Base-by-base conservation (phyloP, 2,797 vertebrate genomes). In the Aselliscus stoliczkanus region DNA sequence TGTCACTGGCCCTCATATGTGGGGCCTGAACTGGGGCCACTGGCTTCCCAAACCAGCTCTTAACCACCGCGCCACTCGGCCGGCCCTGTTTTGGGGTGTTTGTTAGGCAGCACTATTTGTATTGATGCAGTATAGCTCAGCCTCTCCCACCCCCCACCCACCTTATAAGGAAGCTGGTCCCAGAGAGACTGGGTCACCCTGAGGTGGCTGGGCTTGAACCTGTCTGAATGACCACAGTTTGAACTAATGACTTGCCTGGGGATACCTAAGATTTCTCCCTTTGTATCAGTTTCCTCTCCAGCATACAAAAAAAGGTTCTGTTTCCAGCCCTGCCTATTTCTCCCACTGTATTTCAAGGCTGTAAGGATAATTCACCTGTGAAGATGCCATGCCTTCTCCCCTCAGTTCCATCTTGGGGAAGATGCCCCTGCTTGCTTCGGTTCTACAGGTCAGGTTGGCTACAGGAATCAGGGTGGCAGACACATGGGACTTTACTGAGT, bases 401-500 rank as follows among this genome's bases (percentile, higher is more conserved):
- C 34, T 20, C 21, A 62, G 50, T 95, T 95, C 86, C 76, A 88
- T 73, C 27, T 44, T 86, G 94, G 95, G 60, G 20, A 86, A 50
- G 15, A 76, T 54, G 27, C 15, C 75, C 64, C 56, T 83, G 73
- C 60, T 58, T 62, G 60, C 54, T 90, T 92, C 72, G 50, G 29
- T 82, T 91, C 77, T 81, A 80, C 23, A 50, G 89, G 94, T 92
- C 89, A 94, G 89, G 87, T 56, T 2, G 31, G 82, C 84, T 39
- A 39, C 23, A 3, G 83, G 72, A 92, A 86, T 81, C 44, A 54
- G 80, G 56, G 25, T 88, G 97, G 97, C 79, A 95, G 97, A 95
- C 97, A 98, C 95, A 96, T 0, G 29, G 97, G 98, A 84, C 98
- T 98, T 97, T 96, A 98, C 96, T 7, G 17, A 98, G 97, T 98